Evolutionary conservation across 2,797 vertebrate species (phyloP).

Genomic region (Mergus octosetaceus): DNA sequence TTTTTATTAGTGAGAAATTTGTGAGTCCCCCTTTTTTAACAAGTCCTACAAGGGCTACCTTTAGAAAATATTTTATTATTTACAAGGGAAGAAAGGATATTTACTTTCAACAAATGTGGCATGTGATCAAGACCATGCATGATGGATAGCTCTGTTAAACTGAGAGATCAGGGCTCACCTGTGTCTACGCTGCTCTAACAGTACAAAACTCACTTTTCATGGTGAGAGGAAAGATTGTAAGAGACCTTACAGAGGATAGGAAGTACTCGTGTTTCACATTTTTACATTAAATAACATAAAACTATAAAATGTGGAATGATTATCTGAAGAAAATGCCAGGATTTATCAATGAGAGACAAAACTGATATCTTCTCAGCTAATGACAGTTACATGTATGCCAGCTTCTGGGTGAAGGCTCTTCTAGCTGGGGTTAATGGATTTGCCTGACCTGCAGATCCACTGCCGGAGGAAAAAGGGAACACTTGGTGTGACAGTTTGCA

Average conservation of each 20-base stretch:
- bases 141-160: background rate
- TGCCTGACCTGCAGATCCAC: background rate
- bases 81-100: background rate
- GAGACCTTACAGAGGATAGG: background rate
- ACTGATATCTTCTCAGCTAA: background rate
- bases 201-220: background rate
- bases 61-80: background rate
- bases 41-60: background rate
- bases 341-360: background rate
- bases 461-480: background rate
- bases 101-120: background rate
- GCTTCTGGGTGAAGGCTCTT: background rate
- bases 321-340: background rate
- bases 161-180: background rate
- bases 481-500: background rate
- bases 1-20: background rate
- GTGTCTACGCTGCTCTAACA: background rate
- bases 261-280: background rate
- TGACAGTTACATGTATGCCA: background rate
- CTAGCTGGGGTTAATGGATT: background rate
- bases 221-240: background rate
- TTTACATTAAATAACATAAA: background rate
- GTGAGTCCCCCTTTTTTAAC: background rate
- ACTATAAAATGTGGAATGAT: background rate
- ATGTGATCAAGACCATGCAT: accelerated